These are phyloP conservation scores for Himalopsyche tibetana DNA, from an alignment of 2,888 invertebrate species.

Conservation along the genomic window DNA sequence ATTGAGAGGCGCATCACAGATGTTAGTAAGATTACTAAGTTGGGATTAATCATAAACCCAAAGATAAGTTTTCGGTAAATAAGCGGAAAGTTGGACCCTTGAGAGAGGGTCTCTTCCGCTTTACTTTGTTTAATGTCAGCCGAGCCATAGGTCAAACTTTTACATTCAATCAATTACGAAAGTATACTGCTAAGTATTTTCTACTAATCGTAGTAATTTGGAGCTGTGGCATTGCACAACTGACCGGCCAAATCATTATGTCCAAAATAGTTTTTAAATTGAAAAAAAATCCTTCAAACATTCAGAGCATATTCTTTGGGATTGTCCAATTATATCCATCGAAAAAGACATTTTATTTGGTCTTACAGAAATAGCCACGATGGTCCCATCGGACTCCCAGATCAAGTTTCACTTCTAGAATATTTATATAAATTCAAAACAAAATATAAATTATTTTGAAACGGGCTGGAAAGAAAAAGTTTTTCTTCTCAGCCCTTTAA, in stretches of 20 bases:
- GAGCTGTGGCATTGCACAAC: constrained; percentile 1
- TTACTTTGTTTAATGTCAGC: constrained; percentile 35
- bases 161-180: constrained; percentile 16
- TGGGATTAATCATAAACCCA: constrained; percentile 13
- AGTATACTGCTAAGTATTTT: constrained; percentile 22
- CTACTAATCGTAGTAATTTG: not conserved
- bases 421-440: no score
- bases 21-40: constrained; percentile 4
- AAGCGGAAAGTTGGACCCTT: constrained; percentile 31
- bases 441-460: no score
- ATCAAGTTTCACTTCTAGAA: no score
- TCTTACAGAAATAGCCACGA: no score
- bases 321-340: no score
- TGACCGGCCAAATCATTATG: not conserved
- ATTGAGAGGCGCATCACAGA: constrained; percentile 6
- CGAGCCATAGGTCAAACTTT: constrained; percentile 18
- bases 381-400: no score
- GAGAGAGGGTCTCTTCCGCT: constrained; percentile 29
- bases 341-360: no score
- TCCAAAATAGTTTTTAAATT: no score
- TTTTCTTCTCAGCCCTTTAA: no score
- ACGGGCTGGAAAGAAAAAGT: no score
- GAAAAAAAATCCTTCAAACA: no score
- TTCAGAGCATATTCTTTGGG: no score
- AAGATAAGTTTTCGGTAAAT: constrained; percentile 38